Percentiles rank a stretch among this genome's conserved stretches.
Conservation (phyloP, 1,140 invertebrate genomes). For the Cataglyphis hispanica region DNA sequence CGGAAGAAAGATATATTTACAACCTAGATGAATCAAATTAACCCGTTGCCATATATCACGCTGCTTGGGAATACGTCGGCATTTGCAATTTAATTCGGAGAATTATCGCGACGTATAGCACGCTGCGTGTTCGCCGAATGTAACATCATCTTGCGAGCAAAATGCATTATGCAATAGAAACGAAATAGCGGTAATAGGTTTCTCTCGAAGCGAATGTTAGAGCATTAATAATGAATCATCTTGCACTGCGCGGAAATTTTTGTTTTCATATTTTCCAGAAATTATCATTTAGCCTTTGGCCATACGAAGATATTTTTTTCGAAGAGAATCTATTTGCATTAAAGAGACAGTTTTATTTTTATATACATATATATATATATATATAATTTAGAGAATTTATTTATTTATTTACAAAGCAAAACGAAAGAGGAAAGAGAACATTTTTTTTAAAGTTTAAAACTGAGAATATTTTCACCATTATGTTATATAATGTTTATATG, state of each 20-base stretch:
- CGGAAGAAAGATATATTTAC: constrained; percentile 62
- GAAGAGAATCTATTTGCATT: constrained; percentile 22
- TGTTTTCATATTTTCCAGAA: constrained; percentile 31
- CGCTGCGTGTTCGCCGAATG: constrained; percentile 56
- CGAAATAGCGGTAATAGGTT: constrained; percentile 57
- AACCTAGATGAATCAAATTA: constrained; percentile 71
- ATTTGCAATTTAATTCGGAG: constrained; percentile 73
- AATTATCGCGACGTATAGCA: constrained; percentile 63
- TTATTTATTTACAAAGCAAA: too few relatives aligned
- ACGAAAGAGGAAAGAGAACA: background rate
- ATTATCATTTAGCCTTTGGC: background rate
- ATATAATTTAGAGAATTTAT: too few relatives aligned
- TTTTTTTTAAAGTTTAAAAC: background rate
- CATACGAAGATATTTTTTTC: background rate
- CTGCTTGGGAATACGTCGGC: constrained; percentile 70
- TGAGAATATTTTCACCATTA: too few relatives aligned
- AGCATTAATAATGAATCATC: constrained; percentile 45
- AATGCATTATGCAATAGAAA: constrained; percentile 64
- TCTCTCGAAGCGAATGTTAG: constrained; percentile 54
- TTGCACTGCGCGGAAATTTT: constrained; percentile 5
- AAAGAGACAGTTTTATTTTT: background rate
- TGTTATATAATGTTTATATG: too few relatives aligned
- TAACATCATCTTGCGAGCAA: constrained; percentile 59
- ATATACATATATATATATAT: too few relatives aligned
- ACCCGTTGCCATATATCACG: constrained; percentile 64